Evolutionary conservation across 2,797 vertebrate genomes (phyloP).

Genomic region (Pangasius macronema): DNA sequence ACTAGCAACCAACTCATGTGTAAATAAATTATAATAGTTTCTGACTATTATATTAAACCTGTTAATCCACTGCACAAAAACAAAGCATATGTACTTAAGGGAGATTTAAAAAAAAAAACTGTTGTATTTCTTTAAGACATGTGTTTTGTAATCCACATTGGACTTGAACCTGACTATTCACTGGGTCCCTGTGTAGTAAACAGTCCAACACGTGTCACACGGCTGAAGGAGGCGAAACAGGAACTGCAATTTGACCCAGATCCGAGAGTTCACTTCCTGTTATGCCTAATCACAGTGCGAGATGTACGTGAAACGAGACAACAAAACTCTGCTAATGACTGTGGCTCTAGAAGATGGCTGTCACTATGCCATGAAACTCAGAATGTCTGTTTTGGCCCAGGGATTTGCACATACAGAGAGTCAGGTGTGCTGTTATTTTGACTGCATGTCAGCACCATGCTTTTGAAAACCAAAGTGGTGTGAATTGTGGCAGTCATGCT

Average conservation of each 20-base stretch:
- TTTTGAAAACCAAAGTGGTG: slow-evolving; percentile 64
- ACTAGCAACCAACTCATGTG: neutral
- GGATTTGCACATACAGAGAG: slow-evolving; percentile 4
- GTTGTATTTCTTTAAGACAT: slow-evolving; percentile 26
- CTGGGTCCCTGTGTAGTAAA: slow-evolving; percentile 47
- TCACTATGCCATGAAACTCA: slow-evolving; percentile 38
- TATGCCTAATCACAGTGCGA: slow-evolving; percentile 50
- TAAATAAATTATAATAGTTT: neutral
- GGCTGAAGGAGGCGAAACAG: slow-evolving; percentile 53
- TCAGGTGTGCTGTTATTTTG: slow-evolving; percentile 20
- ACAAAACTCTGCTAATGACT: slow-evolving; percentile 50
- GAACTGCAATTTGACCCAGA: slow-evolving; percentile 59
- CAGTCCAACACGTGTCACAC: slow-evolving; percentile 44
- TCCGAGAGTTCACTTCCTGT: slow-evolving; percentile 60
- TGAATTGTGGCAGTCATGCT: slow-evolving; percentile 39
- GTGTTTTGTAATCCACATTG: slow-evolving; percentile 39
- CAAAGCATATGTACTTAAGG: neutral
- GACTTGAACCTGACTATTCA: slow-evolving; percentile 40
- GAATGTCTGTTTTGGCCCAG: neutral
- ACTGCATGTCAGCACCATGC: slow-evolving; percentile 30
- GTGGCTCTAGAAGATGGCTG: slow-evolving; percentile 24
- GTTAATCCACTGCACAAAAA: neutral
- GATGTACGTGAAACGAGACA: slow-evolving; percentile 49
- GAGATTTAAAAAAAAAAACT: slow-evolving; percentile 2
- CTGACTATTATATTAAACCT: neutral